Base-by-base conservation (phyloP, 2,888 invertebrate species). In the Saturnia pavonia region DNA sequence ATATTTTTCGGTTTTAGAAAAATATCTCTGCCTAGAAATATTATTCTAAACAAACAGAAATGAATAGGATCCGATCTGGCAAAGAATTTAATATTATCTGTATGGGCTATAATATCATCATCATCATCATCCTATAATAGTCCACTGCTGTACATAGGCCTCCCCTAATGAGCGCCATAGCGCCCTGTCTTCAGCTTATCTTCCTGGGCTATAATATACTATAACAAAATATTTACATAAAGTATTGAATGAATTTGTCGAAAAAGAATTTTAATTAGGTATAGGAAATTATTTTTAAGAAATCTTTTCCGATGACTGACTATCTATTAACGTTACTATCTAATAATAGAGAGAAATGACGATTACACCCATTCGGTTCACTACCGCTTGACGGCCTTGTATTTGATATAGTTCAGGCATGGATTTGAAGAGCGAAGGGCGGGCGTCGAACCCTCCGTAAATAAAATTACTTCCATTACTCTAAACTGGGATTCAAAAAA, bases 261-360 rank as follows among this genome's bases (percentile, higher is more conserved):
- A 14, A 40, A 40, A 19, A 65, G 40, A 40, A n/a, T 40, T 65
- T 40, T 65, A 65, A 65, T 65, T 65, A n/a, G n/a, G n/a, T n/a
- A 75, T 40, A 65, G 65, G 71, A 70, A 70, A 75, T 71, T 77
- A 69, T 69, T 60, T 6, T 60, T 1, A 67, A 69, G 51, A 77
- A 63, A 68, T 69, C 72, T 71, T 76, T 68, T 69, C 67, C 65
- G 69, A 70, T 72, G 71, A 74, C 72, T 69, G 72, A 60, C 8
- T 22, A 19, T 69, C 67, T 71, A 73, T 72, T 73, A 65, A 73
- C 54, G 70, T 69, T 51, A 54, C 22, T 51, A 25, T 72, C 75
- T 78, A 76, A 79, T 77, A 79, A 84, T 81, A 79, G 79, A 78
- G 73, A 82, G 81, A 82, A 79, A 78, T 81, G 77, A 78, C 75